Base-by-base conservation (phyloP, 2,888 invertebrate genomes). In the Mythimna vitellina region DNA sequence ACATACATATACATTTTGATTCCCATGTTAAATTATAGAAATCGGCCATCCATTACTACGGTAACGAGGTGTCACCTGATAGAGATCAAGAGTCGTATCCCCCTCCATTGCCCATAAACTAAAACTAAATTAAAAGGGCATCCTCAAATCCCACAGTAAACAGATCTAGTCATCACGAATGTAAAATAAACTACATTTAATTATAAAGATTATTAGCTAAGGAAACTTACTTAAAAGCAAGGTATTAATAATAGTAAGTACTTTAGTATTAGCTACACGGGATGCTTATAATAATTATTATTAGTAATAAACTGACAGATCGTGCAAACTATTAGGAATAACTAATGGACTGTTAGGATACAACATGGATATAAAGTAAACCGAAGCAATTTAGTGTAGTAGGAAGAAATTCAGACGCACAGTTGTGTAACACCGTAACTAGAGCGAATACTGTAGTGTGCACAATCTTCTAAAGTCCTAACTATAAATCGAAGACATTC, bases 401-500 rank as follows among this genome's bases (percentile, higher is more conserved):
- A 87, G 87, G 84, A 87, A 87, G 85, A 85, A 76, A 70, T 82
- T 69, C 46, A 67, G 62, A 66, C 46, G 69, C 61, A 60, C 72
- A 32, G 64, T 86, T 86, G 62, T 62, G 80, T 64, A 86, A 86
- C 32, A n/a, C 62, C 51, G 3, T 61, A 86, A 80, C 79, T 85
- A 69, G 86, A 86, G 86, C 87, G 78, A 77, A 77, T 65, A 65
- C 65, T 72, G 58, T 12, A 29, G 54, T 46, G 70, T 54, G 51
- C 63, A 83, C 81, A 76, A 69, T 78, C 75, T 73, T 71, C 57
- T 38, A 29, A 60, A 70, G 10, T 32, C 9, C 56, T 29, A 29
- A 58, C 35, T 70, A 80, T 80, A 76, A 82, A 78, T 76, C 64
- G 49, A 58, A 70, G 42, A 56, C 74, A 85, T 85, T 82, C 83